Base-by-base conservation (phyloP, 2,113 vertebrate genomes). In the Melanostigma gelatinosum region DNA sequence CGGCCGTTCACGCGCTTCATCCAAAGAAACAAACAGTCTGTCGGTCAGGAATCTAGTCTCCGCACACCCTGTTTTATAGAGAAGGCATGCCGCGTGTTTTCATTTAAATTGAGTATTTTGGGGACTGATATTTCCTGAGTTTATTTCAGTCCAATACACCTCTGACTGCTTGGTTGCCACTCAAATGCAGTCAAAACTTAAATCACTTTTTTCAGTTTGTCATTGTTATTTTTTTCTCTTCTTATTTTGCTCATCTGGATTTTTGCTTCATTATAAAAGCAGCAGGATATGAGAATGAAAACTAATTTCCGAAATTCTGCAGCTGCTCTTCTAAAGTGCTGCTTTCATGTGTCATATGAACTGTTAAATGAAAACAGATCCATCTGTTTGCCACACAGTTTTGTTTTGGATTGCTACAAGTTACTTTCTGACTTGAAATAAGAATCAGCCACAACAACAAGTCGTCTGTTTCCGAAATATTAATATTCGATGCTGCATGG, bases 401-500 rank as follows among this genome's bases (percentile, higher is more conserved):
- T 76, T 65, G n/a, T 65, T 46, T 34, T 52, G n/a, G 10, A 3
- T 52, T n/a, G 60, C 29, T 15, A 46, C 86, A 78, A 84, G 62
- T 69, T 42, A 18, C 71, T 85, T 13, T 83, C 64, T 9, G 85
- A 79, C 10, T 69, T 76, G 88, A 73, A 75, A 84, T 58, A 74
- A 75, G 34, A 55, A 68, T 87, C 90, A 94, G 74, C 61, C 54
- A 0, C 70, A 85, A 97, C 96, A 97, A 96, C 57, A 93, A 91
- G 89, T 77, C 91, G 80, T 93, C 93, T 98, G 96, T 97, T 29
- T 93, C 62, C 44, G 38, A 94, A 94, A 90, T 93, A 95, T 97
- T 92, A 96, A 96, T 93, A 96, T 96, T 95, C 94, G 93, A 95
- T 92, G 94, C 83, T 92, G 94, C 84, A 88, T 93, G 94, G 93